phyloP scores from a whole-genome alignment of 2,797 vertebrate species.

The Gallinago nigripennis region DNA sequence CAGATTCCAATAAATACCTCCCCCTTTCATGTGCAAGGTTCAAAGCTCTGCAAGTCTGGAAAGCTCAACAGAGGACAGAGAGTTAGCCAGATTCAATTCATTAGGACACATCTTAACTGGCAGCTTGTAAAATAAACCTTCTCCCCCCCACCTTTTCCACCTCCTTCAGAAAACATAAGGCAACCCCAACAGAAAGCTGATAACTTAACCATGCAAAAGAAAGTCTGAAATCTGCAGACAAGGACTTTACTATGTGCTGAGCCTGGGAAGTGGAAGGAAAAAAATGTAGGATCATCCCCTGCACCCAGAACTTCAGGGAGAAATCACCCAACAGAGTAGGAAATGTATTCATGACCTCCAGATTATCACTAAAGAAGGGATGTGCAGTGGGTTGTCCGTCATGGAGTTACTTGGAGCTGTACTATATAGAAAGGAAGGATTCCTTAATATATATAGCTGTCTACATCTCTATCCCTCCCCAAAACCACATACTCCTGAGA shows the following conservation, averaged over 20 bases:
- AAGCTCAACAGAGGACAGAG: conserved; percentile 55
- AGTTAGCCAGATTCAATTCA: conserved; percentile 71
- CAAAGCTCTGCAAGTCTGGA: conserved; percentile 75
- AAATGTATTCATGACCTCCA: neutral
- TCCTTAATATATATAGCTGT: neutral
- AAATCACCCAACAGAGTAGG: conserved; percentile 12
- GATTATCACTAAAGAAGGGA: neutral
- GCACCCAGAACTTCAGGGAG: neutral
- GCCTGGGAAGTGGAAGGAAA: conserved; percentile 7
- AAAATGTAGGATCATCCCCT: neutral
- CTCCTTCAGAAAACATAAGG: conserved; percentile 32
- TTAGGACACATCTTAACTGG: conserved; percentile 45
- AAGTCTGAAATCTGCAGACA: conserved; percentile 25
- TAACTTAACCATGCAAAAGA: conserved; percentile 44
- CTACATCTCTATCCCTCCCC: neutral
- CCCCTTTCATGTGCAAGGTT: conserved; percentile 77
- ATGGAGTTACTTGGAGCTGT: neutral
- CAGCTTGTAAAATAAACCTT: conserved; percentile 57
- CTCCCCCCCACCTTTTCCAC: neutral
- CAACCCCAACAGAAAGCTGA: conserved; percentile 30
- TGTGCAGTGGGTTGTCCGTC: neutral
- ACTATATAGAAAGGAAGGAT: neutral
- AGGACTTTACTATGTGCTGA: conserved; percentile 41
- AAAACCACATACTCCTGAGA: neutral
- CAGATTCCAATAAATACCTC: conserved; percentile 73